phyloP scores from a whole-genome alignment of 2,888 invertebrate genomes.

The Blomia tropicalis region DNA sequence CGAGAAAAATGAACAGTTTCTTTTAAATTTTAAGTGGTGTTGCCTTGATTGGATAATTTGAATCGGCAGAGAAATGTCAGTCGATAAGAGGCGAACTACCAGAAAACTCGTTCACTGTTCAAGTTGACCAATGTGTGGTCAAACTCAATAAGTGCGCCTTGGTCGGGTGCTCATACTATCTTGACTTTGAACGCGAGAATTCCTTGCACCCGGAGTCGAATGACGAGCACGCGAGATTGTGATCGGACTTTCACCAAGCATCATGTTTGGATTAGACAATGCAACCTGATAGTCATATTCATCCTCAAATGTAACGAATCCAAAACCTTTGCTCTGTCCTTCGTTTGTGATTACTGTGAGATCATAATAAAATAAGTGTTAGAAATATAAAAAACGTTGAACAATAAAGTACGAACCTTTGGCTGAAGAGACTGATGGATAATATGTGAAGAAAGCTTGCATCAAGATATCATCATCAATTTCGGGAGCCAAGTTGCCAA shows the following conservation, averaged over 20 bases:
- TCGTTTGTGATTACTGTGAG: constrained; percentile 60
- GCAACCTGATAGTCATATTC: constrained; percentile 72
- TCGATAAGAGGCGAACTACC: too few relatives aligned
- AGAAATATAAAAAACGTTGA: neutral
- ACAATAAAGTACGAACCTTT: too few relatives aligned
- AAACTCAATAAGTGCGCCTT: too few relatives aligned
- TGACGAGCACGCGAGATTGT: neutral
- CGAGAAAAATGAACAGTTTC: too few relatives aligned
- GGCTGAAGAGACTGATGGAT: constrained; percentile 79
- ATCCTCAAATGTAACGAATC: constrained; percentile 81
- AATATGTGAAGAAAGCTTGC: constrained; percentile 74
- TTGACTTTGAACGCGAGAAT: neutral
- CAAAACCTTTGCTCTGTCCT: constrained; percentile 86
- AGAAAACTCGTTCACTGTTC: too few relatives aligned
- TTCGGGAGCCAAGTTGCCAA: constrained; percentile 78
- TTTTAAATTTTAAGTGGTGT: too few relatives aligned
- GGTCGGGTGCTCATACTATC: neutral
- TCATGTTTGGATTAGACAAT: constrained; percentile 58
- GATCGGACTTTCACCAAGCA: constrained; percentile 67
- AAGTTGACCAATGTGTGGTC: too few relatives aligned
- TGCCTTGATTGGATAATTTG: too few relatives aligned
- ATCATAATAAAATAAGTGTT: neutral
- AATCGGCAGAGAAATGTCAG: too few relatives aligned
- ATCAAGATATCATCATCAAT: constrained; percentile 87
- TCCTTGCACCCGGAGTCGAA: neutral